Evolutionary conservation across 92 coral and sea anemone species (phyloP), one percentile per base, ranked within the genome.

Genomic region (Epizoanthus rinbou): DNA sequence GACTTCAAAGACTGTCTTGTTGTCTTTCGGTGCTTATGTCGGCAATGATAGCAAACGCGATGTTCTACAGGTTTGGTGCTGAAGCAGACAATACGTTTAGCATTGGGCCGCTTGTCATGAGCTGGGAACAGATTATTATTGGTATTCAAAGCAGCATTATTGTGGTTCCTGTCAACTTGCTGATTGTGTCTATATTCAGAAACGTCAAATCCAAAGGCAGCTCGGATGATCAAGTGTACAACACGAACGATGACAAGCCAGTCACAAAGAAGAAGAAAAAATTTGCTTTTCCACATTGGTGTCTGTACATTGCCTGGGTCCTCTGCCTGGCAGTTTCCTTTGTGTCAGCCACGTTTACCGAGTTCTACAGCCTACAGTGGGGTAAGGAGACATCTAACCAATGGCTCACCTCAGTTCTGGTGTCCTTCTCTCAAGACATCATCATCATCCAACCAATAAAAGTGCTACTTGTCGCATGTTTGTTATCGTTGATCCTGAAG

Each of bases 351-450:
- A 57, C 93, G 23, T 93, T 95, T 75, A 95, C 98, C 3, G 86
- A 94, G 76, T 95, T 95, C 84, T 95, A 95, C 86, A 92, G 98
- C 76, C 86, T 95, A 88, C 86, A 82, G 91, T 95, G 98, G 93
- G 98, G 98, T 8, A 90, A 94, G 70, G 96, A 91, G 63, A 91
- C 86, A 41, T 94, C 98, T 21, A 92, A 94, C 78, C 91, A 94
- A 72, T 95, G 98, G 98, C 84, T 95, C 39, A 91, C 98, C 0
- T 94, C 98, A 0, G 91, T 95, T 10, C 62, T 95, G 80, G 94
- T 95, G 15, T 95, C 98, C 0, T 95, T 95, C 47, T 94, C 98
- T n/a, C 98, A 95, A 85, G 98, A 95, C 57, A 83, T 95, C 60
- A 86, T 95, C 28, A 85, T 95, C 62, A 91, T 94, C 68, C 98